phyloP scores from a whole-genome alignment of 2,113 vertebrate species.

The Porphyrio hochstetteri region DNA sequence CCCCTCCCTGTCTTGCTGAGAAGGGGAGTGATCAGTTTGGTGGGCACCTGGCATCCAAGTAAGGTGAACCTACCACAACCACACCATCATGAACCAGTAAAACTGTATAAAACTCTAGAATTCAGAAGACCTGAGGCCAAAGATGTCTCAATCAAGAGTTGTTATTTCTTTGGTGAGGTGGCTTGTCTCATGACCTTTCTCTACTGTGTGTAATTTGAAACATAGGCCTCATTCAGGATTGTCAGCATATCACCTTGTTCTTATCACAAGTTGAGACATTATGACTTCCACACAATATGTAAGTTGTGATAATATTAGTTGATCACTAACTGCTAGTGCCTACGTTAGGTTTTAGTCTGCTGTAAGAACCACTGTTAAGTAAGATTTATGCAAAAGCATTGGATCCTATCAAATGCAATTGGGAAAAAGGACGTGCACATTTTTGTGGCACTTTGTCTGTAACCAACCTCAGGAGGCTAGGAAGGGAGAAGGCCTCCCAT shows the following conservation, averaged over 20 bases:
- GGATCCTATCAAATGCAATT: not conserved
- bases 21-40: no score
- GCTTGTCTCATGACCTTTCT: not conserved
- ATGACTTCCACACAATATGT: not conserved
- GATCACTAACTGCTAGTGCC: not conserved
- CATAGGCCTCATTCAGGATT: not conserved
- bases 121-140: not conserved
- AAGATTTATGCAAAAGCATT: not conserved
- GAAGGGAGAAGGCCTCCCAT: rapidly evolving
- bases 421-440: not conserved
- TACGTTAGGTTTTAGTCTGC: not conserved
- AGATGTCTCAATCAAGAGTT: not conserved
- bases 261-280: not conserved
- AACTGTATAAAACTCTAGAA: not conserved
- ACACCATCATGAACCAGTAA: not conserved
- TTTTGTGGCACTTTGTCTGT: not conserved
- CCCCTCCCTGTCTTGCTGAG: no score
- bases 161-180: not conserved
- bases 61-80: no score
- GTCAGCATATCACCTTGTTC: not conserved
- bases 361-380: not conserved
- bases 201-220: not conserved
- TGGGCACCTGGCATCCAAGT: no score
- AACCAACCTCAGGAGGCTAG: not conserved
- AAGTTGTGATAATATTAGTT: not conserved